Evolutionary conservation across 2,113 vertebrate species (phyloP), one percentile per base, ranked within the genome.

Genomic region (Diglossa brunneiventris): DNA sequence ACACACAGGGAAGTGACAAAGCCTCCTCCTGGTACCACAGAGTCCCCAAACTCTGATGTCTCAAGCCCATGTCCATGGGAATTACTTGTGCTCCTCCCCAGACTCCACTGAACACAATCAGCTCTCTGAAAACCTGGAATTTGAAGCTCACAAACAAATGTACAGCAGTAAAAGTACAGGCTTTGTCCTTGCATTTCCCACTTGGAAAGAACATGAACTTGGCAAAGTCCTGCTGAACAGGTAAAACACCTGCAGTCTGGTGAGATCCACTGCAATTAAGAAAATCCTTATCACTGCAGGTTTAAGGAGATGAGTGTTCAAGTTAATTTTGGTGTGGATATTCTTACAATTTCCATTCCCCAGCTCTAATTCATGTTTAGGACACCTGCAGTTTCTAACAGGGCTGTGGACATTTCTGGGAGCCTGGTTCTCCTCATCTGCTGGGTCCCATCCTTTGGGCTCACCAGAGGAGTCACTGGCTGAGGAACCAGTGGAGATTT

Each of bases 391-490:
- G 24, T 82, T 85, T 28, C 62, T 41, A 66, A 13, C 13, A 64
- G 72, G 61, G 35, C 68, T 26, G 10, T 4, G 11, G 78, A 21
- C 7, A 10, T 35, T 72, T 44, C 49, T 61, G 58, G 42, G 56
- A 72, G 69, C 39, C 74, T 56, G 72, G n/a, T 52, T 46, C 64
- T 80, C 30, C 66, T 73, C 62, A 22, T 63, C 47, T 42, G 52
- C 35, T 15, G n/a, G 30, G 15, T 76, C 21, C 30, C 20, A 23
- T 50, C 56, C 55, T 70, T 39, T 19, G 49, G 87, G 59, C 42
- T 14, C 30, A 2, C 27, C 0, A 0, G 23, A 52, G 59, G 7
- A 49, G 31, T 15, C 0, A 0, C 49, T 83, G 87, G 8, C 63
- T 61, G 73, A 80, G 68, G 75, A 75, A 22, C 70, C 81, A 33